Percentiles rank a stretch among this genome's conserved stretches.
Conservation (phyloP, 2,888 invertebrate genomes). For the Muschampia plurimacula region DNA sequence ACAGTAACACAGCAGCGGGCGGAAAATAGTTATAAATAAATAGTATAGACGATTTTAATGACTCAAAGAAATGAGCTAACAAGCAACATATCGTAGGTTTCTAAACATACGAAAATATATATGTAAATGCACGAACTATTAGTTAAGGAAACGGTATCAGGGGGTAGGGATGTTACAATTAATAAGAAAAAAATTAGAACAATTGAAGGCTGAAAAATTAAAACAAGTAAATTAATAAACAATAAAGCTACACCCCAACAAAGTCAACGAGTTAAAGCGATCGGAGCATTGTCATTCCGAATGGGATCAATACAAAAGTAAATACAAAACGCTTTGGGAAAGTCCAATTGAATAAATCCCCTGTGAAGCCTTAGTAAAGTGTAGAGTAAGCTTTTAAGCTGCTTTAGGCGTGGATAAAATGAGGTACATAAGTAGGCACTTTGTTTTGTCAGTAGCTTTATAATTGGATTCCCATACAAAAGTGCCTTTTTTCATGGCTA, state of each 20-base stretch:
- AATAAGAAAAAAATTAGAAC: too few relatives aligned
- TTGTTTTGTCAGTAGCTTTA: neutral
- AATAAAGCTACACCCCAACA: neutral
- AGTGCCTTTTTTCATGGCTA: neutral
- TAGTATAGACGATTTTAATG: too few relatives aligned
- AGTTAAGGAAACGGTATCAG: too few relatives aligned
- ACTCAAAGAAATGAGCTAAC: too few relatives aligned
- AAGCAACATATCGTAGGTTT: too few relatives aligned
- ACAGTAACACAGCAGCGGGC: too few relatives aligned
- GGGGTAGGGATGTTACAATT: too few relatives aligned
- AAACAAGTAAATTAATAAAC: neutral
- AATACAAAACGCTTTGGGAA: conserved; percentile 16
- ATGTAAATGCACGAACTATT: too few relatives aligned
- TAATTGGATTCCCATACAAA: neutral
- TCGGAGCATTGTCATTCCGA: neutral
- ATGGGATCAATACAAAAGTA: conserved; percentile 24
- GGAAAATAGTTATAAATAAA: too few relatives aligned
- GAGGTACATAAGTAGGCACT: conserved; percentile 17
- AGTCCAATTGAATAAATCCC: conserved; percentile 30
- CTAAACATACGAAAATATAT: too few relatives aligned
- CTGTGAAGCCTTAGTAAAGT: conserved; percentile 29
- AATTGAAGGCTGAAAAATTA: neutral
- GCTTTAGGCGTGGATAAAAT: conserved; percentile 12
- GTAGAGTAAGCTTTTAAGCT: conserved; percentile 24
- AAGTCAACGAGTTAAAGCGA: neutral